A percentile compares a stretch with the other conserved stretches of the same genome.
phyloP scores from a whole-genome alignment of 2,113 vertebrate genomes.

The Aythya baeri region DNA sequence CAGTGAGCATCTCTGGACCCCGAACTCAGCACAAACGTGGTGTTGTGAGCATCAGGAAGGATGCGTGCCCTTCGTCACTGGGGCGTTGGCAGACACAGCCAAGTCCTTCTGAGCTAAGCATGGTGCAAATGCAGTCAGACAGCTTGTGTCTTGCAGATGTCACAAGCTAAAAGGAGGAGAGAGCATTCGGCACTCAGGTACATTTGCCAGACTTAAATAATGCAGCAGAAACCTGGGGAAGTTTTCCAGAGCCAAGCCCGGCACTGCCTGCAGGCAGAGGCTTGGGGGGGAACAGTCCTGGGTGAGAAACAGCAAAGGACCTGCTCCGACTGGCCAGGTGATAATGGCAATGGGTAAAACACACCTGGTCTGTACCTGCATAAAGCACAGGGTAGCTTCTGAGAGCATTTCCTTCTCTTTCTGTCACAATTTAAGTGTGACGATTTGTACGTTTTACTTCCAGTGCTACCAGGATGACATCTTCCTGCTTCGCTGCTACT shows the following conservation, averaged over 20 bases:
- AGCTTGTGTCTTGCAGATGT: accelerated
- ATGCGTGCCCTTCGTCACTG: not conserved
- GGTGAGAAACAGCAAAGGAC: not conserved
- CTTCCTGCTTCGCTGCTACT: not conserved
- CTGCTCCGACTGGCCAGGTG: not conserved
- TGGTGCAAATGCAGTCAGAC: accelerated
- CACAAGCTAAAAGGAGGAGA: not conserved
- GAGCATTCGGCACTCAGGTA: too few species aligned
- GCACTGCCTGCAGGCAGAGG: not conserved
- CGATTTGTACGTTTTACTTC: not conserved
- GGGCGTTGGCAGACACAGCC: accelerated
- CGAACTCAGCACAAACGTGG: not conserved
- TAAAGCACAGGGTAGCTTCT: not conserved
- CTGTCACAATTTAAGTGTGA: not conserved
- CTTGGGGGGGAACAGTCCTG: not conserved
- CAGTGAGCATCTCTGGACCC: not conserved
- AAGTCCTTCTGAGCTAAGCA: not conserved
- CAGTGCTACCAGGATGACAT: not conserved
- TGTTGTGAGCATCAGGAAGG: not conserved
- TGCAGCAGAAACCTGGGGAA: accelerated
- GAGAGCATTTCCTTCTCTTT: not conserved
- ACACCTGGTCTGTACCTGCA: not conserved
- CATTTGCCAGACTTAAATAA: not conserved
- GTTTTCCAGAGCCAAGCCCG: not conserved
- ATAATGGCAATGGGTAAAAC: too few species aligned